Evolutionary conservation across 2,113 vertebrate species (phyloP).

Genomic region (Indicator indicator): DNA sequence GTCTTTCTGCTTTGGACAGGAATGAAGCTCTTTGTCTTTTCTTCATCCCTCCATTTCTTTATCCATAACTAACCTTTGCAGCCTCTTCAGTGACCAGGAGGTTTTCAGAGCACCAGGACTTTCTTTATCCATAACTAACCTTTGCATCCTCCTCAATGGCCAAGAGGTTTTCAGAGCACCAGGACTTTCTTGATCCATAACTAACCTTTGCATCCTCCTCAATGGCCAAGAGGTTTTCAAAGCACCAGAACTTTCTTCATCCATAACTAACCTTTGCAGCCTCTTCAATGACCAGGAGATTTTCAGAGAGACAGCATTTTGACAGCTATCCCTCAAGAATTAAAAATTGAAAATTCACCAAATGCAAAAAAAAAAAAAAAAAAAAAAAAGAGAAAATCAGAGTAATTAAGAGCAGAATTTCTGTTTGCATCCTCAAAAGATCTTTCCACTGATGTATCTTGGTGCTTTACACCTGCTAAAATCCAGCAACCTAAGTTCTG

Average conservation of each 20-base stretch:
- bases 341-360: too few species aligned
- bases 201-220: not conserved
- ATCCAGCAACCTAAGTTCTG: not conserved
- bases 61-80: not conserved
- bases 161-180: not conserved
- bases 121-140: not conserved
- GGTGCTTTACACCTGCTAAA: not conserved
- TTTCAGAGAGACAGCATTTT: not conserved
- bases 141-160: not conserved
- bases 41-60: not conserved
- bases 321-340: not conserved
- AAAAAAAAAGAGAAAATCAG: not conserved
- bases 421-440: not conserved
- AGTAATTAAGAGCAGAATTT: not conserved
- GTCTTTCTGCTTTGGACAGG: not conserved
- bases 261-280: not conserved
- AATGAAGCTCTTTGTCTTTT: not conserved
- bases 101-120: not conserved
- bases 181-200: not conserved
- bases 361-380: not conserved
- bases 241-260: not conserved
- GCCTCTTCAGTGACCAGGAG: too few species aligned
- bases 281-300: not conserved
- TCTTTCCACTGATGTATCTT: not conserved
- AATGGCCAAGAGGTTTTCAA: not conserved